Evolutionary conservation across 2,113 vertebrate species (phyloP).

Genomic region (Capreolus pygargus): DNA sequence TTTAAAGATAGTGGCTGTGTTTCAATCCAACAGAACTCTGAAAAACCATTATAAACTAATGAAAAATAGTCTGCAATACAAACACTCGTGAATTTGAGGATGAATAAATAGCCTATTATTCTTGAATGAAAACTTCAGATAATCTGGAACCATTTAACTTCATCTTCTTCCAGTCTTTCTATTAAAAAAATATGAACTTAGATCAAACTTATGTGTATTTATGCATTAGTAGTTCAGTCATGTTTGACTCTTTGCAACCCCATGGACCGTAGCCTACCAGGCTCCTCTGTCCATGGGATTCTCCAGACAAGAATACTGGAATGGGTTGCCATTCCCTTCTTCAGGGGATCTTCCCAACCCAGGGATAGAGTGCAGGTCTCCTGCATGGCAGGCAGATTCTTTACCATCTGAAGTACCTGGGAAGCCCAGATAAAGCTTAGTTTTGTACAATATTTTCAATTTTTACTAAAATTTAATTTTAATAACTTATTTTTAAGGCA

Average conservation of each 20-base stretch:
- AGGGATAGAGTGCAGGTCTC: accelerated
- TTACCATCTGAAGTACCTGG: neutral
- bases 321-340: neutral
- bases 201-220: neutral
- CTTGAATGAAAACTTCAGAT: slow-evolving; percentile 37
- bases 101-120: slow-evolving; percentile 45
- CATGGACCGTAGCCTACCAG: neutral
- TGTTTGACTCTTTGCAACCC: accelerated
- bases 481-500: slow-evolving; percentile 8
- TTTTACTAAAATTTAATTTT: slow-evolving; percentile 28
- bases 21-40: neutral
- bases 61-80: neutral
- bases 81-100: neutral
- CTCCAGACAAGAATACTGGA: neutral
- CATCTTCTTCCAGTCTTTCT: slow-evolving; percentile 49
- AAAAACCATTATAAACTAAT: neutral
- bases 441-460: neutral
- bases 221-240: accelerated
- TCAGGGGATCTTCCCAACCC: neutral
- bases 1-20: slow-evolving; percentile 6
- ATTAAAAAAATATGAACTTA: slow-evolving; percentile 43
- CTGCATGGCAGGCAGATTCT: neutral
- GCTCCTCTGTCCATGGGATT: neutral
- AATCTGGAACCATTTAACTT: slow-evolving; percentile 61
- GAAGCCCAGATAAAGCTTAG: neutral